Conservation (phyloP, 2,888 invertebrate genomes). For the Creontiades dilutus region DNA sequence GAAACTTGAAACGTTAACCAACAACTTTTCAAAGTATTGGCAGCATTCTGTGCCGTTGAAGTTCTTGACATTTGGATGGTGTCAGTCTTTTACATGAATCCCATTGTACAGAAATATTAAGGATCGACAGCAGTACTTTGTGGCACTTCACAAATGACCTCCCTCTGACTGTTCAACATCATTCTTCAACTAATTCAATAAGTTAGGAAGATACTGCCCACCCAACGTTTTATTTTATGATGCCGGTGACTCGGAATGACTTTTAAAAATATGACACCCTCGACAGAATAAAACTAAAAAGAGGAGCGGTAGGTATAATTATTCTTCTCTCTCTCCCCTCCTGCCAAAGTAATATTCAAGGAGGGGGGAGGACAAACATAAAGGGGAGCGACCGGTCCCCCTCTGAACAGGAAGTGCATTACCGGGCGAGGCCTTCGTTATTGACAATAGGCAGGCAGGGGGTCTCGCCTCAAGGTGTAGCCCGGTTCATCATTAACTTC, state of each 20-base stretch:
- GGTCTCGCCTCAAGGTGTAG: constrained; percentile 56
- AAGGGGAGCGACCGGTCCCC: constrained; percentile 59
- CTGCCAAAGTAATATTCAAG: neutral
- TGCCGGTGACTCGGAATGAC: neutral
- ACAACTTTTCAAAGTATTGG: no score
- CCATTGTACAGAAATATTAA: no score
- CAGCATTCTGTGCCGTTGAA: no score
- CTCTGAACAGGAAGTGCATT: constrained; percentile 59
- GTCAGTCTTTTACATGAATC: no score
- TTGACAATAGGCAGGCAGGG: constrained; percentile 63
- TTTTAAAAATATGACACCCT: neutral
- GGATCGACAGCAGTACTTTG: no score
- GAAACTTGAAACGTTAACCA: no score
- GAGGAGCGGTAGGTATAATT: neutral
- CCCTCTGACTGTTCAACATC: no score
- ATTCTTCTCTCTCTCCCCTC: neutral
- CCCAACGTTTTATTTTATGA: neutral
- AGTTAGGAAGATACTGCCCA: no score
- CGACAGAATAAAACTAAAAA: neutral
- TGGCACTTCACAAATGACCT: no score
- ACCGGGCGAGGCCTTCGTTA: constrained; percentile 50
- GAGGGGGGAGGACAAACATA: constrained; percentile 4
- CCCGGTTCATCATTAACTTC: constrained; percentile 51
- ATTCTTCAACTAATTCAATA: no score
- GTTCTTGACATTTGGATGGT: no score